phyloP scores from a whole-genome alignment of 2,797 vertebrate genomes.

The Xenopus petersii region DNA sequence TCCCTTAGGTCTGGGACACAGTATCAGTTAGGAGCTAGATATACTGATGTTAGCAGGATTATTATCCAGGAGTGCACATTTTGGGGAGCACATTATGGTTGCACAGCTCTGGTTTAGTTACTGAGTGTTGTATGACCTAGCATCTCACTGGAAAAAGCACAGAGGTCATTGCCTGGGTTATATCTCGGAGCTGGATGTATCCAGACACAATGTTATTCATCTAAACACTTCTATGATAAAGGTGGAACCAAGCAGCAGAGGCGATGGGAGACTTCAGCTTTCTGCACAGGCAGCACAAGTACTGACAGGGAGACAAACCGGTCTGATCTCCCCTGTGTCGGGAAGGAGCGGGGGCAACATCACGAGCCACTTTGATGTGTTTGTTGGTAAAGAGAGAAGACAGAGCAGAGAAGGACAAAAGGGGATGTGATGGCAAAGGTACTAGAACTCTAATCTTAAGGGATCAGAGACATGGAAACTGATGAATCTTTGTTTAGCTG shows the following conservation, averaged over 20 bases:
- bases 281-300: conserved; percentile 16
- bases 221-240: conserved; percentile 21
- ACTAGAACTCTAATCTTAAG: neutral
- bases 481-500: conserved; percentile 3
- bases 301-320: conserved; percentile 23
- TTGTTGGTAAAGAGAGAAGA: conserved; percentile 40
- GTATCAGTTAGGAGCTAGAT: no score
- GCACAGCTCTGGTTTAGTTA: no score
- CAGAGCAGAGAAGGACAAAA: conserved; percentile 18
- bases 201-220: conserved; percentile 36
- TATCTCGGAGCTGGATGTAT: conserved; percentile 11
- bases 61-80: no score
- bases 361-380: conserved; percentile 20
- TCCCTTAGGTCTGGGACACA: no score
- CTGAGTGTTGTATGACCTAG: neutral
- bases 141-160: neutral
- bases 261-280: neutral
- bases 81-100: no score
- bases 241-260: conserved; percentile 3
- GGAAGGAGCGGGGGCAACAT: conserved; percentile 10
- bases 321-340: conserved; percentile 28
- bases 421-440: conserved; percentile 9
- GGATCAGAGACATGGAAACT: neutral
- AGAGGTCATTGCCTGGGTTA: conserved; percentile 20
- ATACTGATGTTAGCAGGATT: no score